Base-by-base conservation (phyloP, 2,113 vertebrate genomes). In the Rafetus swinhoei region DNA sequence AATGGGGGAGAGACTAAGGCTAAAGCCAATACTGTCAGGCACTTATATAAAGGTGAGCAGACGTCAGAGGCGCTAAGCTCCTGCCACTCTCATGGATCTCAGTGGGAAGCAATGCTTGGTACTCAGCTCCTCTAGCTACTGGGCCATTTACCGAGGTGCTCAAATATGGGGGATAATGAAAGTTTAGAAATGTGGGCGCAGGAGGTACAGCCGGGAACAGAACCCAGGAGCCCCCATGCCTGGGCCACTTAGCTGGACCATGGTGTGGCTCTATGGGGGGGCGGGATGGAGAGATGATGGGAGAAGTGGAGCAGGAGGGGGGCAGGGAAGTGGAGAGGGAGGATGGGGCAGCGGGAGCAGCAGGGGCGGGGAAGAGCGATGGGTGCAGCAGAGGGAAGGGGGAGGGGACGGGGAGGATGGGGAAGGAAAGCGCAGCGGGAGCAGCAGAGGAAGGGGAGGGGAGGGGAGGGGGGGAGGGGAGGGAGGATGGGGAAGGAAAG, bases 301-400 rank as follows among this genome's bases (percentile, higher is more conserved):
- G 62, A n/a, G 3, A 69, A n/a, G 45, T 12, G 62, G 7, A 52
- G 22, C 39, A 79, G 39, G 50, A 22, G 14, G 39, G 7, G 7
- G 53, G 53, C 7, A 53, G 53, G 53, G 53, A 12, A 7, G 22
- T 50, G 35, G 76, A 52, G 39, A 9, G 29, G 60, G 2, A 8
- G 14, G 12, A 19, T 2, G 12, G 22, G 21, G 56, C 2, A 21
- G 18, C 27, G 35, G 50, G 27, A 21, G 14, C 13, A 81, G 45
- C 11, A 29, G 79, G 55, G 55, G 6, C 6, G 21, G 11, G 55
- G 32, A 15, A 32, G 22, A 18, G 27, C 19, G 11, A 57, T 22
- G 57, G 3, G 22, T 7, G 19, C n/a, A n/a, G 32, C 0, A 16
- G 15, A n/a, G 15, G 62, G 14, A 9, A 24, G 12, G 22, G 21